Evolutionary conservation across 1,140 invertebrate genomes (phyloP), one percentile per base, ranked within the genome.

Genomic region (Cyrtorhinus lividipennis): DNA sequence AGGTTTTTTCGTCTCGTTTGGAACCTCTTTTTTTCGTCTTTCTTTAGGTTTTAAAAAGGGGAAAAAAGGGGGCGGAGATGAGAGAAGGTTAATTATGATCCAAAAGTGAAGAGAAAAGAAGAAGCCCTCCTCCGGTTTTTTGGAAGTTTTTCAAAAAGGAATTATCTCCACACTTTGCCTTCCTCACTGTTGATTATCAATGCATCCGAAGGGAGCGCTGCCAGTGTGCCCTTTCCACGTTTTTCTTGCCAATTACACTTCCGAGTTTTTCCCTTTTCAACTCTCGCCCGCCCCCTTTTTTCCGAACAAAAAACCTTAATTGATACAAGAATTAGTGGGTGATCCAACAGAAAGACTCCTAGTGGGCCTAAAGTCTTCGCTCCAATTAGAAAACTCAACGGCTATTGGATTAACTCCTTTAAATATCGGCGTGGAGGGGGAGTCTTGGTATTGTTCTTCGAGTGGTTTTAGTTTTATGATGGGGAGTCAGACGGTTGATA

Each of bases 111-210:
- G 48, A 20, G 48, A 22, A 26, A 26, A 30, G 26, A 30, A 30
- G 58, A 15, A 25, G n/a, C n/a, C 10, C n/a, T n/a, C 22, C 24
- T n/a, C n/a, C n/a, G n/a, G 20, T 24, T 30, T 59, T 59, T 59
- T 59, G 58, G 58, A 59, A 59, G 58, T 59, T 59, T 59, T 59
- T 59, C 58, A 59, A 59, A 59, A 59, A 59, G 27, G 58, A 23
- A 10, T 24, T 53, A 53, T 22, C 48, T 22, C 48, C 20, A 15
- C 48, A 8, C 10, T 20, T 53, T 20, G 10, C 38, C 38, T 44
- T 53, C 20, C 20, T 20, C 10, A n/a, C 15, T 22, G 13, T 59
- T 59, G 24, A 59, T 59, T 59, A 59, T 30, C 58, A 30, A 59
- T 59, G 24, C 58, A 26, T 59, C 48, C n/a, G n/a, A n/a, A n/a